Percentiles rank a stretch among this genome's conserved stretches.
These are phyloP conservation scores for Drosophila percnosoma DNA, from an alignment of 2,888 invertebrate genomes.

Conservation along the genomic window DNA sequence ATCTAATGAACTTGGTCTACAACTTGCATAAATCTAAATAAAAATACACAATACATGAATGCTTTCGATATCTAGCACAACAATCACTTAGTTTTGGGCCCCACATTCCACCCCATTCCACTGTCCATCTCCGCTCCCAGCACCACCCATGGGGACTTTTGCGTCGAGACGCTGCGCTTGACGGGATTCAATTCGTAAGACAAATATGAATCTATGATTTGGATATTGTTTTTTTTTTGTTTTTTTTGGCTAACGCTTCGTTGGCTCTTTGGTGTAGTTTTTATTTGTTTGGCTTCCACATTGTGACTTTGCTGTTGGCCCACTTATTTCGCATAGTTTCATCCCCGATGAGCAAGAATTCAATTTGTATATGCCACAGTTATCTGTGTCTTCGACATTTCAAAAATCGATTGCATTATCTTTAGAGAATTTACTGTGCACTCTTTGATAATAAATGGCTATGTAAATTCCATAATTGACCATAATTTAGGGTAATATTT, in stretches of 20 bases:
- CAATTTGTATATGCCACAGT: conserved; percentile 13
- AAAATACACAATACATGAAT: conserved; percentile 10
- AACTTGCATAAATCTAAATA: conserved; percentile 53
- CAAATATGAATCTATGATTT: conserved; percentile 54
- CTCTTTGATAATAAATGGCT: background rate
- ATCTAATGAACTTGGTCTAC: conserved; percentile 47
- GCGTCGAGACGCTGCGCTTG: conserved; percentile 32
- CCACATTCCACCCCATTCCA: background rate
- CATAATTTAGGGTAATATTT: background rate
- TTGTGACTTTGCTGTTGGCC: conserved; percentile 41
- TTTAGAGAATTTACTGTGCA: background rate
- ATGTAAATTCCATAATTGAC: conserved; percentile 10
- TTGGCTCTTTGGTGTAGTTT: conserved; percentile 12
- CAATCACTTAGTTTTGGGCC: conserved; percentile 46
- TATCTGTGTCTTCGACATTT: conserved; percentile 8
- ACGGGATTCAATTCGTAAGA: conserved; percentile 37
- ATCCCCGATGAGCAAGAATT: conserved; percentile 44
- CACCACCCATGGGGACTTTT: conserved; percentile 28
- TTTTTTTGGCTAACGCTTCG: background rate
- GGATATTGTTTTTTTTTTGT: conserved; percentile 24
- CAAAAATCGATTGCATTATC: conserved; percentile 43
- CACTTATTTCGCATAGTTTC: conserved; percentile 41
- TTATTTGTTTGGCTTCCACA: conserved; percentile 17
- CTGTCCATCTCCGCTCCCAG: background rate
- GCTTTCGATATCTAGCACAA: conserved; percentile 42